Base-by-base conservation (phyloP, 2,888 invertebrate species). In the Bimastos eiseni region DNA sequence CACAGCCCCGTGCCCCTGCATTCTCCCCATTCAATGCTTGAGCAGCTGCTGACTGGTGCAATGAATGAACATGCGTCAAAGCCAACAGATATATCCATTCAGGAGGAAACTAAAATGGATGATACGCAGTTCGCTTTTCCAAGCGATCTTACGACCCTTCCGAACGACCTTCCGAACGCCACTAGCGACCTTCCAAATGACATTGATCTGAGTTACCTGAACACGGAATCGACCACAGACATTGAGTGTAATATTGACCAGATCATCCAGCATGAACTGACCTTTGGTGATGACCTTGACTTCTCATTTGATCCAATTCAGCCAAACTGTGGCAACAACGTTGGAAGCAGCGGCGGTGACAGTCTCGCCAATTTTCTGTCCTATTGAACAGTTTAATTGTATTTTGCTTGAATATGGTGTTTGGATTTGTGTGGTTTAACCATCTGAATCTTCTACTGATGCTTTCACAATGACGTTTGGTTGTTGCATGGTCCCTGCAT, bases 181-280 rank as follows among this genome's bases (percentile, higher is more conserved):
- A 13, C 86, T 17, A 37, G 86, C 30, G 86, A 86, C 86, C 86
- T 86, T 86, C 86, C 86, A 86, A 86, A 37, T 17, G 86, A 86
- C 37, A 34, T 86, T 34, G 86, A 86, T 33, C 37, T 86, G 86
- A 86, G 86, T 86, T 86, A 86, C 8, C 86, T 86, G 30, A 86
- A 86, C 86, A 86, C 34, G 13, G 86, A 86, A 24, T 86, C 86
- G 37, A 37, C 37, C 19, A 97, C 97, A 93, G 96, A 96, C 34
- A 90, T 98, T 94, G 98, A 98, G 94, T 98, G 98, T 96, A 98
- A 98, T 95, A 98, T 98, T 91, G 98, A 98, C 95, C 93, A 94
- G 91, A 93, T 95, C 38, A 93, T 95, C 33, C 93, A 94, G 49
- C 98, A 98, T 95, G 98, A 98, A 36, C 86, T 86, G 86, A 86